phyloP scores from a whole-genome alignment of 2,888 invertebrate genomes.

The Eutolmus rufibarbis region DNA sequence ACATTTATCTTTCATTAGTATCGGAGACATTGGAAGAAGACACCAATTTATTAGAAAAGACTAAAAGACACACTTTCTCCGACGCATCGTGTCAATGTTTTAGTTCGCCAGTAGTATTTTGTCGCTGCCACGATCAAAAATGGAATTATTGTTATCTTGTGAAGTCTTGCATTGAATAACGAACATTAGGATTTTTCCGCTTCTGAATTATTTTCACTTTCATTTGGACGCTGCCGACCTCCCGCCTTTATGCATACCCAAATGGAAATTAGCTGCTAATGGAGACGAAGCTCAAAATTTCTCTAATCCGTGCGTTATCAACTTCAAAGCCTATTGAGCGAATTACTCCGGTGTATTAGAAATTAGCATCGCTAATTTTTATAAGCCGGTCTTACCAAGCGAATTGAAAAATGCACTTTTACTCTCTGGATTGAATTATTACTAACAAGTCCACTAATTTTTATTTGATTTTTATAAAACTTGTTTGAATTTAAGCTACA shows the following conservation, averaged over 20 bases:
- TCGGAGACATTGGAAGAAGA: neutral
- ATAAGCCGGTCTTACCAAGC: neutral
- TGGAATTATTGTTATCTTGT: neutral
- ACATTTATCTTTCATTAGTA: neutral
- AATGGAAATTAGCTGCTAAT: neutral
- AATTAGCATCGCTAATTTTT: neutral
- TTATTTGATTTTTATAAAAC: neutral
- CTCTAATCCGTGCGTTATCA: neutral
- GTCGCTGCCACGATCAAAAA: neutral
- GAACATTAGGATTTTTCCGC: neutral
- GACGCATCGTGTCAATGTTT: neutral
- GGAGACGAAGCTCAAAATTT: neutral
- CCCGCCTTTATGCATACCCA: neutral
- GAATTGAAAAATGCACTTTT: neutral
- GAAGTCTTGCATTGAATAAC: neutral
- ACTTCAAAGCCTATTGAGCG: neutral
- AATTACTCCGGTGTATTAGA: neutral
- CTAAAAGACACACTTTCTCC: neutral
- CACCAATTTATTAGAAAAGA: neutral
- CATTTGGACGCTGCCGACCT: neutral
- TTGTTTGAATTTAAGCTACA: neutral
- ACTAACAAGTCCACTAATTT: neutral
- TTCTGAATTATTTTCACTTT: constrained; percentile 18
- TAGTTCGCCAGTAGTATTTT: neutral
- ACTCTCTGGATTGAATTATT: neutral